phyloP scores from a whole-genome alignment of 1,140 invertebrate genomes.

The Pristionchus pacificus region DNA sequence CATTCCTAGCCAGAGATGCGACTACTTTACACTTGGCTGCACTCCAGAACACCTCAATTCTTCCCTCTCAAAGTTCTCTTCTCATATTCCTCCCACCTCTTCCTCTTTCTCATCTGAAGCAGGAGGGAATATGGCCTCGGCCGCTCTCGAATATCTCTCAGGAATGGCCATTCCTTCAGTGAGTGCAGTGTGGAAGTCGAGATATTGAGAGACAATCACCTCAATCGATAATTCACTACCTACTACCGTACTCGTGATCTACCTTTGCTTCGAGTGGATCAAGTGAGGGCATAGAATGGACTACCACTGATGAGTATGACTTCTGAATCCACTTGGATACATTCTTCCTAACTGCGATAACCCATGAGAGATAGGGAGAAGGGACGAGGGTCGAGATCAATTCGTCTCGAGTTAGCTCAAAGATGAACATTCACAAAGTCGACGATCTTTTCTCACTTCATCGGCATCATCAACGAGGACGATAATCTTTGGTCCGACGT shows the following conservation, averaged over 20 bases:
- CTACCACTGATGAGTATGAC: too few relatives aligned
- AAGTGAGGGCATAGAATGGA: too few relatives aligned
- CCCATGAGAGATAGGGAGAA: neutral
- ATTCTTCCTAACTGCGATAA: neutral
- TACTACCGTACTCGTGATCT: too few relatives aligned
- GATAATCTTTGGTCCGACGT: neutral
- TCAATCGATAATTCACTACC: too few relatives aligned
- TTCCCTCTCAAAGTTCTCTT: too few relatives aligned
- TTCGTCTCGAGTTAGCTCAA: neutral
- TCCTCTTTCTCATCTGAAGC: neutral
- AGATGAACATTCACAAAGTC: neutral
- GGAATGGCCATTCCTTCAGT: neutral
- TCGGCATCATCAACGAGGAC: neutral
- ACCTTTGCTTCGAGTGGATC: too few relatives aligned
- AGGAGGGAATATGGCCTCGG: too few relatives aligned
- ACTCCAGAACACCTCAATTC: neutral
- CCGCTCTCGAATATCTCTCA: too few relatives aligned
- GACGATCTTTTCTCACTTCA: neutral
- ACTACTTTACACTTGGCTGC: neutral
- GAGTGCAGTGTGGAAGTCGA: neutral
- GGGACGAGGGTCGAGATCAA: neutral
- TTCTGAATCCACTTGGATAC: neutral
- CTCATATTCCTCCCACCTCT: neutral
- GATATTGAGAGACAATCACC: neutral
- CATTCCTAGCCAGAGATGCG: neutral